Evolutionary conservation across 2,797 vertebrate genomes (phyloP).

Genomic region (Chromobotia macracanthus): DNA sequence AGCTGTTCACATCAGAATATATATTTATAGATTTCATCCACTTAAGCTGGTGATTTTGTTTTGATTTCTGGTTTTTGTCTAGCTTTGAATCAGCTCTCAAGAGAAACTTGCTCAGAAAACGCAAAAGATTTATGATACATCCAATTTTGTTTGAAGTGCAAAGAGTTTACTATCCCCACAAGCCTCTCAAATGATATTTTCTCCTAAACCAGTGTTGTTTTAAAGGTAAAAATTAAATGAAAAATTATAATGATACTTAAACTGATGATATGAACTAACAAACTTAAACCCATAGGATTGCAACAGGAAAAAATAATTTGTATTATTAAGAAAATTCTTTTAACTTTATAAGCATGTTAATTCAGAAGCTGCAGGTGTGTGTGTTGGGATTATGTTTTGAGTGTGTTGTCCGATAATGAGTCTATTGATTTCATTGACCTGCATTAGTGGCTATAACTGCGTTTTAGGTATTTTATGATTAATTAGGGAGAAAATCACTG

Average conservation of each 20-base stretch:
- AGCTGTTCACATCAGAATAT: slow-evolving; percentile 24
- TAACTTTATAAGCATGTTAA: background rate
- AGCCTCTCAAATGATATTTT: slow-evolving; percentile 1
- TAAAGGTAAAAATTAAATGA: background rate
- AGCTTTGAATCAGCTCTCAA: slow-evolving; percentile 30
- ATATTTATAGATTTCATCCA: slow-evolving; percentile 40
- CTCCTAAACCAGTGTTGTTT: background rate
- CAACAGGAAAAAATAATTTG: background rate
- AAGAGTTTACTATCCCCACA: slow-evolving; percentile 19
- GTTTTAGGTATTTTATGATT: slow-evolving; percentile 73
- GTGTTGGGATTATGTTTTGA: slow-evolving; percentile 33
- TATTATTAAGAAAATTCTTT: background rate
- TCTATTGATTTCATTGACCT: slow-evolving; percentile 59
- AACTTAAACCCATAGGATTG: too few species aligned
- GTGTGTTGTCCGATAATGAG: slow-evolving; percentile 53
- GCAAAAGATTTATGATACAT: slow-evolving; percentile 2
- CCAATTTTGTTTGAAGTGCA: slow-evolving; percentile 1
- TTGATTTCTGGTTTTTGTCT: too few species aligned
- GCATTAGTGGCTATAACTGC: slow-evolving; percentile 59
- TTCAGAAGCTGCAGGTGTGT: background rate
- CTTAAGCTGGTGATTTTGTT: background rate
- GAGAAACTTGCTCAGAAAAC: background rate
- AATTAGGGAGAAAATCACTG: slow-evolving; percentile 75
- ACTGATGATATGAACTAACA: too few species aligned
- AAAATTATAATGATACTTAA: background rate